Evolutionary conservation across 1,140 invertebrate genomes (phyloP).

Genomic region (Eubasilissa regina): DNA sequence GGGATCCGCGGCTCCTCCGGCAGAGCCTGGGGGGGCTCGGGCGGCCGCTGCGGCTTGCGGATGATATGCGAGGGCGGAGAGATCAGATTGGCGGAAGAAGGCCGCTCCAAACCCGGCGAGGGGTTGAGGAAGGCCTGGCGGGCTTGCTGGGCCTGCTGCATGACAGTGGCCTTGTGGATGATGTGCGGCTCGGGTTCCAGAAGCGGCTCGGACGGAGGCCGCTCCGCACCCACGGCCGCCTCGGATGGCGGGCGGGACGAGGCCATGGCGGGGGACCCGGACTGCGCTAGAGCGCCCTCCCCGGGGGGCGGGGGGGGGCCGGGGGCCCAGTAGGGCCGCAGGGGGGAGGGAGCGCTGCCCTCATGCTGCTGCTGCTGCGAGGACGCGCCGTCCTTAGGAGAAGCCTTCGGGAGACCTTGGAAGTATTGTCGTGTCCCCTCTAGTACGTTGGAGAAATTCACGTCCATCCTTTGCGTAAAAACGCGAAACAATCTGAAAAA

Average conservation of each 20-base stretch:
- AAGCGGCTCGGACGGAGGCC: conserved; percentile 58
- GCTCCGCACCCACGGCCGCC: conserved; percentile 63
- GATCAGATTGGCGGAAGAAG: conserved; percentile 62
- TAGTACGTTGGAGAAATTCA: conserved; percentile 83
- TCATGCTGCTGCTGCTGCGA: conserved; percentile 60
- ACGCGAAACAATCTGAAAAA: conserved; percentile 49
- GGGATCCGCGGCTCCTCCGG: conserved; percentile 20
- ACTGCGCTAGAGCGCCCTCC: conserved; percentile 65
- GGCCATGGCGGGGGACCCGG: conserved; percentile 46
- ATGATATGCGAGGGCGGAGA: conserved; percentile 61
- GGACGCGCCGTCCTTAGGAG: conserved; percentile 68
- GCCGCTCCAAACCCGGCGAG: conserved; percentile 68
- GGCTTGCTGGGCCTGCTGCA: conserved; percentile 71
- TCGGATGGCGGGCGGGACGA: conserved; percentile 67
- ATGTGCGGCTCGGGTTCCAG: conserved; percentile 69
- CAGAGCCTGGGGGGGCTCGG: conserved; percentile 63
- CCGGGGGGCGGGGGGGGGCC: conserved; percentile 66
- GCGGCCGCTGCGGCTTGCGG: conserved; percentile 41
- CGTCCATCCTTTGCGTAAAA: conserved; percentile 79
- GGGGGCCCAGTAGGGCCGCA: conserved; percentile 67
- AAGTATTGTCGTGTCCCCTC: conserved; percentile 86
- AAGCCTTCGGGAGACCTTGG: conserved; percentile 80
- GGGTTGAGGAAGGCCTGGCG: conserved; percentile 68
- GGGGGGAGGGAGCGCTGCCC: conserved; percentile 64
- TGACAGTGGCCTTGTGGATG: conserved; percentile 71